phyloP scores from a whole-genome alignment of 37 sponge, comb jelly and placozoan genomes.

The Dysidea cf. avara region DNA sequence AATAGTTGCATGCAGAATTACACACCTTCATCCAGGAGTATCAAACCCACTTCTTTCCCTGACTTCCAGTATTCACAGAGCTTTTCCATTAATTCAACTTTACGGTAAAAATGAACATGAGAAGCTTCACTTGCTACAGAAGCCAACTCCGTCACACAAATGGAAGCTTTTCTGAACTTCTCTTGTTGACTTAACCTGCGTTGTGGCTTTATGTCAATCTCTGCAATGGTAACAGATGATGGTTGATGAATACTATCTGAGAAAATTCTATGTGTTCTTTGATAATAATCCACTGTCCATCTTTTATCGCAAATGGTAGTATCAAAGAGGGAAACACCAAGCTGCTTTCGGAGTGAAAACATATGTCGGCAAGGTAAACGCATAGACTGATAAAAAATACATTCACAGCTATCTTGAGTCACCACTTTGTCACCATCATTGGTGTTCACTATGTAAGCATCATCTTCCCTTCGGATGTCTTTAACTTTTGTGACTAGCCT shows the following conservation, averaged over 20 bases:
- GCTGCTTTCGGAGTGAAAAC: slow-evolving; percentile 26
- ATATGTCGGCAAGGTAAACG: slow-evolving; percentile 60
- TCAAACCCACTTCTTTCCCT: slow-evolving; percentile 39
- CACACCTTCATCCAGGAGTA: slow-evolving; percentile 29
- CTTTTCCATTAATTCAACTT: slow-evolving; percentile 28
- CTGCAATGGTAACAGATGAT: not conserved
- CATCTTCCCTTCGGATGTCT: slow-evolving; percentile 10
- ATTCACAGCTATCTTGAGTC: slow-evolving; percentile 20
- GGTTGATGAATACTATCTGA: not conserved
- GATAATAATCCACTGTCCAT: slow-evolving; percentile 38
- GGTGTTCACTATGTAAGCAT: slow-evolving; percentile 7
- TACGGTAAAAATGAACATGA: slow-evolving; percentile 29
- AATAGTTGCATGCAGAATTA: too few relatives aligned
- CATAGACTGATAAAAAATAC: slow-evolving; percentile 44
- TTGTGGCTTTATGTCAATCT: slow-evolving; percentile 6
- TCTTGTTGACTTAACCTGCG: slow-evolving; percentile 47
- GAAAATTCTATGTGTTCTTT: slow-evolving; percentile 30
- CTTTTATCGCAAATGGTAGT: slow-evolving; percentile 22
- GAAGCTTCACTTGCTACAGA: slow-evolving; percentile 48
- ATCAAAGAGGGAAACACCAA: slow-evolving; percentile 17
- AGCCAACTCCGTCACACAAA: slow-evolving; percentile 36
- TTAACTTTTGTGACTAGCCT: slow-evolving; percentile 1
- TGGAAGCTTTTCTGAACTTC: slow-evolving; percentile 43
- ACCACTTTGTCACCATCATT: slow-evolving; percentile 23
- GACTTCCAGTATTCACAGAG: slow-evolving; percentile 40